Evolutionary conservation across 2,888 invertebrate genomes (phyloP).

Genomic region (Thecophora atra): DNA sequence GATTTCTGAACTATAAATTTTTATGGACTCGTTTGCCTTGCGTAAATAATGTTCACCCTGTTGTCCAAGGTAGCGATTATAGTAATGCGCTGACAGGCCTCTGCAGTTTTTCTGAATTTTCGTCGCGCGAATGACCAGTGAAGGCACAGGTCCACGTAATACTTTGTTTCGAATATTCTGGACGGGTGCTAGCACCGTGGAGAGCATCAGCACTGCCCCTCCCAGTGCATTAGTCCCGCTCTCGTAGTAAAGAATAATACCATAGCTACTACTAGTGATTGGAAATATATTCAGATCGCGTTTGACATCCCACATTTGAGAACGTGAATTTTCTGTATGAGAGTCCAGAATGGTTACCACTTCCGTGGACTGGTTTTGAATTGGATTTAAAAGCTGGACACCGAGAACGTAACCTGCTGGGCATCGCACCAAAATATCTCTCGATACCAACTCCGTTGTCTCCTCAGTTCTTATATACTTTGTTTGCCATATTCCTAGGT

Average conservation of each 20-base stretch:
- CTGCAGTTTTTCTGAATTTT: slow-evolving; percentile 83
- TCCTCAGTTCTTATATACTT: slow-evolving; percentile 82
- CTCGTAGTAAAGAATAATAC: slow-evolving; percentile 79
- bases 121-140: slow-evolving; percentile 75
- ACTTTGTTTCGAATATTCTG: slow-evolving; percentile 79
- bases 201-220: slow-evolving; percentile 81
- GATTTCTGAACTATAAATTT: slow-evolving; percentile 81
- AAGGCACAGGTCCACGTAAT: slow-evolving; percentile 82
- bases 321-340: slow-evolving; percentile 72
- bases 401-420: slow-evolving; percentile 88
- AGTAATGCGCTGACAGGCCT: slow-evolving; percentile 85
- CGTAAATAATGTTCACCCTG: slow-evolving; percentile 85
- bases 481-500: slow-evolving; percentile 78
- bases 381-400: slow-evolving; percentile 89
- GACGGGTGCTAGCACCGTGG: slow-evolving; percentile 76
- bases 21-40: slow-evolving; percentile 87
- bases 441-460: slow-evolving; percentile 69
- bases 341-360: slow-evolving; percentile 82
- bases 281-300: slow-evolving; percentile 91
- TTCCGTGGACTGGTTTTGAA: slow-evolving; percentile 88
- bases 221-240: slow-evolving; percentile 84
- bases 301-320: slow-evolving; percentile 80
- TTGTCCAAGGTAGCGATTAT: slow-evolving; percentile 88
- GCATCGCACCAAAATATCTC: slow-evolving; percentile 74
- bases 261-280: slow-evolving; percentile 84